Evolutionary conservation across 30 jellyfish, hydroid and myxozoan species (phyloP), one percentile per base, ranked within the genome.

Genomic region (Rhopilema esculentum): DNA sequence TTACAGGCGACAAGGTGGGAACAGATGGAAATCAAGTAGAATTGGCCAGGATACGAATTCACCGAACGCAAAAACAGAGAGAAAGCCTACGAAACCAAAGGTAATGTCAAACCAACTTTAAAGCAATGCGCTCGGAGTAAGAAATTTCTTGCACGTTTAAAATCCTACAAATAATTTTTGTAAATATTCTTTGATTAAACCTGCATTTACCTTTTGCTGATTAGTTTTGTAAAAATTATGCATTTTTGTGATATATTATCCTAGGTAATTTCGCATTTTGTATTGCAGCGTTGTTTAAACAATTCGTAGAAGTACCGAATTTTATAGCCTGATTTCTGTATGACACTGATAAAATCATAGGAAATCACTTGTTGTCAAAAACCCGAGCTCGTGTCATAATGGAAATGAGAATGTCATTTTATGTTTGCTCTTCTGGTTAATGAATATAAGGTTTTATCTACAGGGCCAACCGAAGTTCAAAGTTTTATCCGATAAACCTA

Each of bases 21-120:
- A 27, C 75, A 81, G 95, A 61, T 87, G 95, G 95, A 87, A 87
- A 66, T 87, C 95, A 0, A 87, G 95, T 50, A 29, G 29, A 87
- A 63, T 19, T 4, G 70, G 83, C 26, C 81, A 78, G 31, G 84
- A 85, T 1, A 49, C 20, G 33, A 72, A 66, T 22, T 72, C 16
- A n/a, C 28, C 75, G 76, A 40, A 22, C 67, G 22, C 73, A 28
- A 84, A 75, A 32, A n/a, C 53, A 71, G 92, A 71, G 20, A 74
- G 28, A 24, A 73, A 62, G 49, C 51, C 66, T 18, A 65, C 64
- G 53, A 73, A 85, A 21, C 77, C 84, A 15, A 85, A 85, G 72
- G 88, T 85, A 29, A n/a, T 30, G 29, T 21, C 18, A 0, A 1
- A 40, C 0, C 0, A 2, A 16, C 40, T 74, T 4, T 23, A 1